Base-by-base conservation (phyloP, 2,888 invertebrate genomes). In the Seira ritae region DNA sequence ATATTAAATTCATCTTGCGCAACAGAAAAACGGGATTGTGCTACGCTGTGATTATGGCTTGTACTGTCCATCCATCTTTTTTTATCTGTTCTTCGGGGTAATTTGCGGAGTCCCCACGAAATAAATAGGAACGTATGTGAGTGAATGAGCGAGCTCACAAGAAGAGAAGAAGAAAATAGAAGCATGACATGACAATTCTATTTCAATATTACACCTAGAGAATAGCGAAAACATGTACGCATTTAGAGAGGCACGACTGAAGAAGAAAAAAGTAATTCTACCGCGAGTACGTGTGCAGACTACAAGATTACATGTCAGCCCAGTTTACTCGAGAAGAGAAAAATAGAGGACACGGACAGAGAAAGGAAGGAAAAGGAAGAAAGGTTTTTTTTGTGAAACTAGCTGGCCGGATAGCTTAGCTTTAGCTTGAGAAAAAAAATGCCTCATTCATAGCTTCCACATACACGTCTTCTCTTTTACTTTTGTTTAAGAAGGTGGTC, bases 271-370 rank as follows among this genome's bases (percentile, higher is more conserved):
- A 71, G 76, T 68, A 76, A 72, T 80, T 80, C 76, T 76, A 76
- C 50, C 55, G 69, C 50, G 68, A 65, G 84, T 50, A 77, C 77
- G 80, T 80, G 79, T 72, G 66, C 62, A 65, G 77, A 80, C 71
- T 77, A 19, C 65, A 72, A 76, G 71, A 82, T 68, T 72, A 76
- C 68, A 69, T 81, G 71, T 80, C 80, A 80, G 73, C 80, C 55
- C 73, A 62, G 62, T 62, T 62, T 62, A 20, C 62, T 62, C 62
- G 15, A 62, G 22, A 20, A 62, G 15, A 62, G 22, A 20, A 62
- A 62, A 62, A 62, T 62, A 62, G 62, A 62, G 62, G 62, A 62
- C 62, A 62, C 19, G 20, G 62, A 19, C 62, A 50, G 50, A 62
- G 20, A 50, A 15, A 50, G 50, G 17, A n/a, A 50, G 31, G 50